Conservation (phyloP, 1,140 invertebrate genomes). For the Popillia japonica region DNA sequence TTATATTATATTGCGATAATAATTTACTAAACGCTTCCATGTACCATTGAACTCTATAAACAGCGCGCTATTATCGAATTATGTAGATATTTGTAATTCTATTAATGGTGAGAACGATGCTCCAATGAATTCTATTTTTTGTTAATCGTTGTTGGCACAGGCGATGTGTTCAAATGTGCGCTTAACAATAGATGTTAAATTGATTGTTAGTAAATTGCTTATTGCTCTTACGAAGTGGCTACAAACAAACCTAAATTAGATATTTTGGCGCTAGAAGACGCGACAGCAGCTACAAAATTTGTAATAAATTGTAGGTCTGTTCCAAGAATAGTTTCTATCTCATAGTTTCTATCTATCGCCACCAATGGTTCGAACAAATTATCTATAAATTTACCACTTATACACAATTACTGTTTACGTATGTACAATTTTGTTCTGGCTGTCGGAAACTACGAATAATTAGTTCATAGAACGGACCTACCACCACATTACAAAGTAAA, state of each 20-base stretch:
- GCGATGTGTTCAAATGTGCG: background rate
- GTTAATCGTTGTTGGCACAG: background rate
- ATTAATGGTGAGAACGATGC: background rate
- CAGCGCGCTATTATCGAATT: conserved; percentile 10
- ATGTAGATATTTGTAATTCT: conserved; percentile 23
- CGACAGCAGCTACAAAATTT: too few species aligned
- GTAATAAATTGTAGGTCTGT: too few species aligned
- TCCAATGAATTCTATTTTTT: background rate
- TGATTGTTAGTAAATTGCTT: conserved; percentile 15
- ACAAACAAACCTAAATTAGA: background rate
- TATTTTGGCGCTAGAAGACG: background rate
- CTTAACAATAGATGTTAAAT: background rate
- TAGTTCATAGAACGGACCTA: too few species aligned
- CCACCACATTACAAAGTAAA: too few species aligned
- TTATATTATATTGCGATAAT: conserved; percentile 24
- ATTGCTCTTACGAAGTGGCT: background rate
- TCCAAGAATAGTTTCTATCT: too few species aligned
- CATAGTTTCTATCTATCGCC: too few species aligned
- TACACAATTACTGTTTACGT: too few species aligned
- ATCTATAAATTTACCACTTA: too few species aligned
- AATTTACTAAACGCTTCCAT: conserved; percentile 28
- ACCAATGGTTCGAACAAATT: too few species aligned
- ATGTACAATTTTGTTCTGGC: too few species aligned
- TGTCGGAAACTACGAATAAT: too few species aligned
- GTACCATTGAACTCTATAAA: conserved; percentile 29